phyloP scores from a whole-genome alignment of 2,888 invertebrate genomes.

The Operophtera brumata region DNA sequence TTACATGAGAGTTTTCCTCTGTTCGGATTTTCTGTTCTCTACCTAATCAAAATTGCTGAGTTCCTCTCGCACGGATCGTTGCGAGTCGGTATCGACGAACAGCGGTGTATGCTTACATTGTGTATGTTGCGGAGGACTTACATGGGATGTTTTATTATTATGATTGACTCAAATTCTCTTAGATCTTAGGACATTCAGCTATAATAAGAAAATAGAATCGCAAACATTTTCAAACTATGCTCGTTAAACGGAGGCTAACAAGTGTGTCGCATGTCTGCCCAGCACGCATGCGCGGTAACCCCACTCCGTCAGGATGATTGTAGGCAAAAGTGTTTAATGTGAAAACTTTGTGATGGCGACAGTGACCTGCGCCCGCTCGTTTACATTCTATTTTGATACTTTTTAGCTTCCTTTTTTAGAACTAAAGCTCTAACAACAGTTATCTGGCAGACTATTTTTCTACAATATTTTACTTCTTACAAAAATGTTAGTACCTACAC shows the following conservation, averaged over 20 bases:
- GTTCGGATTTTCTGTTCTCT: constrained; percentile 60
- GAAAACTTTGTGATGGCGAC: constrained; percentile 58
- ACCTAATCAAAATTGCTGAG: constrained; percentile 63
- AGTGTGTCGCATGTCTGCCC: constrained; percentile 34
- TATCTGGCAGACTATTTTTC: background rate
- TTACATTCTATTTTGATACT: constrained; percentile 45
- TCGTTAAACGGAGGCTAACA: constrained; percentile 33
- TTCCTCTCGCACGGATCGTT: constrained; percentile 58
- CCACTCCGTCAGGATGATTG: constrained; percentile 38
- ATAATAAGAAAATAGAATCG: constrained; percentile 24
- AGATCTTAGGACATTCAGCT: background rate
- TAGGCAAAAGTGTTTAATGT: constrained; percentile 59
- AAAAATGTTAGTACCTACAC: too few relatives aligned
- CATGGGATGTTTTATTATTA: constrained; percentile 41
- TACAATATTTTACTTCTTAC: too few relatives aligned
- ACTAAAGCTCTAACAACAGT: background rate
- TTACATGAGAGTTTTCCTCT: constrained; percentile 64
- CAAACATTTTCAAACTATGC: constrained; percentile 16
- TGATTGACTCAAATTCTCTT: constrained; percentile 12
- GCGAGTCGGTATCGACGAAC: constrained; percentile 40
- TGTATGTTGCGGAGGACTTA: constrained; percentile 29
- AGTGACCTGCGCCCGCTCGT: constrained; percentile 48
- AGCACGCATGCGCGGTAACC: constrained; percentile 48
- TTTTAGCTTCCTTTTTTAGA: constrained; percentile 18
- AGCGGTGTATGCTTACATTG: constrained; percentile 35